Conservation (phyloP, 2,888 invertebrate species). For the Phalera bucephala region DNA sequence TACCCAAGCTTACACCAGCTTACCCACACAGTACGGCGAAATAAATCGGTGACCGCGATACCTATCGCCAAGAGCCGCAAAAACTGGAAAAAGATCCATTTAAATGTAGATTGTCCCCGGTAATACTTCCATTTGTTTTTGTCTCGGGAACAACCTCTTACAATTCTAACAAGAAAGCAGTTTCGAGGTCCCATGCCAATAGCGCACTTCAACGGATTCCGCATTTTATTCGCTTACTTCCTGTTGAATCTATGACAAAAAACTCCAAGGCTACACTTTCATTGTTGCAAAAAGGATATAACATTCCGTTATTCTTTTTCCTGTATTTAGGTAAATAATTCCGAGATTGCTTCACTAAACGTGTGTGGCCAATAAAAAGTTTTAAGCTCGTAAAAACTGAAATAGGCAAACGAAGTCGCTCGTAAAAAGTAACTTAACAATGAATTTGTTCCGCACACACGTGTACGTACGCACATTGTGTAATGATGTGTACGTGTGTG, state of each 20-base stretch:
- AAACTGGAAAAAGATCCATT: conserved; percentile 81
- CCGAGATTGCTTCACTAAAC: too few species aligned
- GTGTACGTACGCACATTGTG: conserved; percentile 3
- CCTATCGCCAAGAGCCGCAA: conserved; percentile 77
- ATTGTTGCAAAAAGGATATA: conserved; percentile 11
- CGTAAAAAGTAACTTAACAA: conserved; percentile 31
- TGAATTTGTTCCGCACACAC: conserved; percentile 21
- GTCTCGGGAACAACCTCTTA: conserved; percentile 64
- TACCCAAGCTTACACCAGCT: too few species aligned
- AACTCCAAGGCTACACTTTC: conserved; percentile 16
- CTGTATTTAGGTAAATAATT: conserved; percentile 25
- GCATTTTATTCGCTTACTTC: conserved; percentile 36
- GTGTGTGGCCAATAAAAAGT: conserved; percentile 30
- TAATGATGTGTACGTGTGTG: conserved; percentile 7
- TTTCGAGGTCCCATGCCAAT: conserved; percentile 52
- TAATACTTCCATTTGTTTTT: conserved; percentile 83
- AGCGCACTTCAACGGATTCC: conserved; percentile 21
- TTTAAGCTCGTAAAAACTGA: conserved; percentile 18
- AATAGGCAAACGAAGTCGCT: conserved; percentile 23
- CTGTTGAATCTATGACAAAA: conserved; percentile 34
- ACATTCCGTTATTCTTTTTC: too few species aligned
- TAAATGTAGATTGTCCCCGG: conserved; percentile 80
- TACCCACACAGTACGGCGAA: conserved; percentile 23
- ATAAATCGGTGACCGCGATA: too few species aligned
- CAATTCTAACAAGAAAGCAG: conserved; percentile 58